A percentile compares a stretch with the other conserved stretches of the same genome.
These are phyloP conservation scores for Arenaria interpres DNA, from an alignment of 2,113 vertebrate genomes.

Conservation along the genomic window DNA sequence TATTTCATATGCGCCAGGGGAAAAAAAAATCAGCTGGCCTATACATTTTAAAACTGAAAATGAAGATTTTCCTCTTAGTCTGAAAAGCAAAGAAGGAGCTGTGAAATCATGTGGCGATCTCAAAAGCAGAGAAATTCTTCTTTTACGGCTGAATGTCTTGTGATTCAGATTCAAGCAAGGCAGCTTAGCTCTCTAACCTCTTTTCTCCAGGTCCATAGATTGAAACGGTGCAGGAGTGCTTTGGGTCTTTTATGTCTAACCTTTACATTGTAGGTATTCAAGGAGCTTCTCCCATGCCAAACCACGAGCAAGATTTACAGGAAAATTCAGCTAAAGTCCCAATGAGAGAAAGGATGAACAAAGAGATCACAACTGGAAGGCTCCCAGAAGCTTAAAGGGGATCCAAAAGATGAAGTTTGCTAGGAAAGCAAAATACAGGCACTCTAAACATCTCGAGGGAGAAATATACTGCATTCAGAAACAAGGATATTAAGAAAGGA, in stretches of 20 bases:
- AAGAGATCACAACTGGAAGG: background rate
- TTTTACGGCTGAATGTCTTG: background rate
- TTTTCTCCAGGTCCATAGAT: background rate
- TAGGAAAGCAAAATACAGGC: background rate
- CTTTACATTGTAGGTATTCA: background rate
- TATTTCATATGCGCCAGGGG: background rate
- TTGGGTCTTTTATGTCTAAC: background rate
- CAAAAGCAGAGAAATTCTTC: background rate
- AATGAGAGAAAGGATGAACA: background rate
- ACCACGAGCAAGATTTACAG: background rate
- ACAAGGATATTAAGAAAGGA: background rate
- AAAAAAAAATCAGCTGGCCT: background rate
- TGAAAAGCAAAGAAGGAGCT: background rate
- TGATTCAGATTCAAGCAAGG: background rate
- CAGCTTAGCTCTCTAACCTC: background rate
- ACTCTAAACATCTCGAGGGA: background rate
- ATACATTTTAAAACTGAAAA: background rate
- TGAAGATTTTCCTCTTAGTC: background rate
- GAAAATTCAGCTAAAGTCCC: background rate
- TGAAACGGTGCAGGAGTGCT: background rate
- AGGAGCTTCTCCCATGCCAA: background rate
- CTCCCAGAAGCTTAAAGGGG: background rate
- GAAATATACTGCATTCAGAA: background rate
- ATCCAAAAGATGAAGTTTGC: background rate
- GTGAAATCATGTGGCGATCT: background rate